Conservation (phyloP, 2,797 vertebrate species). For the Chrysocyon brachyurus region DNA sequence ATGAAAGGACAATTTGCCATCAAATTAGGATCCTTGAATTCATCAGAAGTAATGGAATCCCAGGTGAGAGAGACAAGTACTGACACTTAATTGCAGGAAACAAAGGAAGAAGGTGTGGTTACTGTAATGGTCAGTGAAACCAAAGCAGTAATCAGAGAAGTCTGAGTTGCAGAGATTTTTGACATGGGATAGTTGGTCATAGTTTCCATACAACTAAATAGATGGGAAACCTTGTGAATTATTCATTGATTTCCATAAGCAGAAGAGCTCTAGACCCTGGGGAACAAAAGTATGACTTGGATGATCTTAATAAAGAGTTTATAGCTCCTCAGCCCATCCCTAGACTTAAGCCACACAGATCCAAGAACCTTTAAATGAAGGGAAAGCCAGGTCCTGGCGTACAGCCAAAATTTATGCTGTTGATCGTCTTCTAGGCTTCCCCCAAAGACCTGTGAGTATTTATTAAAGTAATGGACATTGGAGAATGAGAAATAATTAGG, state of each 20-base stretch:
- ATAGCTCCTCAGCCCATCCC: not conserved
- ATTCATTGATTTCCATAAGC: not conserved
- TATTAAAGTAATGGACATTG: not conserved
- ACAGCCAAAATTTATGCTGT: not conserved
- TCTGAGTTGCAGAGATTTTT: not conserved
- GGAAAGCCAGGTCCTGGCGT: not conserved
- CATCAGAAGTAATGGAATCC: not conserved
- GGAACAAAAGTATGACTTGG: not conserved
- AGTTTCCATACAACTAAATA: not conserved
- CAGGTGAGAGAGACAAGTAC: not conserved
- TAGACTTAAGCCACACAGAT: not conserved
- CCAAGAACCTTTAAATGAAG: not conserved
- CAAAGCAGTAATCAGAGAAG: not conserved
- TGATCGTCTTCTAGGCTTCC: not conserved
- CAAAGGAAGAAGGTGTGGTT: not conserved
- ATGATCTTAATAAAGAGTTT: not conserved
- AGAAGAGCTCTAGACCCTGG: not conserved
- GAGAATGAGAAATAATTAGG: not conserved
- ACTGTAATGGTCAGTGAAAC: not conserved
- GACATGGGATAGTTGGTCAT: not conserved
- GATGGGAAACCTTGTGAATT: not conserved
- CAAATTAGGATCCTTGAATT: not conserved
- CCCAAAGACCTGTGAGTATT: not conserved
- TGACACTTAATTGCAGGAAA: not conserved
- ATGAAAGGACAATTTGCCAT: not conserved